Conservation (phyloP, 1,140 invertebrate genomes). For the Psilanteris sp. region DNA sequence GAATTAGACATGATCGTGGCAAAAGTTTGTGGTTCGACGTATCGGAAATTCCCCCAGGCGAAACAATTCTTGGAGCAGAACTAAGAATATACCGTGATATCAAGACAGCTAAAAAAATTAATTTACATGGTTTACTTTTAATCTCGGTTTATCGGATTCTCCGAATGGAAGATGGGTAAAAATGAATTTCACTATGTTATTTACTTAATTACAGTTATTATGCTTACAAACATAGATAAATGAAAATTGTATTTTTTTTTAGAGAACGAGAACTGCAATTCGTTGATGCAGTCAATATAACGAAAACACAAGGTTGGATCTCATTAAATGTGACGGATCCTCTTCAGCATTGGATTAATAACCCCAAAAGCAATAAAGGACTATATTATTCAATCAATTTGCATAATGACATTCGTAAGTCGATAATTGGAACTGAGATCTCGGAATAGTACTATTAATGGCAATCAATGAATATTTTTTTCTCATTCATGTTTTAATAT, state of each 20-base stretch:
- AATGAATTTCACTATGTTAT: no score
- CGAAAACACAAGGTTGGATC: constrained; percentile 86
- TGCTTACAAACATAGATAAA: not conserved
- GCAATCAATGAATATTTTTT: no score
- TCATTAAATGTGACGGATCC: constrained; percentile 88
- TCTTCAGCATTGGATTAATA: constrained; percentile 87
- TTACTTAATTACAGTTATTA: no score
- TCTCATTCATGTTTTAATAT: no score
- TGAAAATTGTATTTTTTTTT: constrained; percentile 40
- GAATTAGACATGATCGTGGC: constrained; percentile 89
- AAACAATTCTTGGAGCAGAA: constrained; percentile 91
- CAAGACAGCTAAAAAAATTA: constrained; percentile 62
- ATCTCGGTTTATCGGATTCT: constrained; percentile 74
- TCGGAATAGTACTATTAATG: no score
- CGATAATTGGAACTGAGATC: no score
- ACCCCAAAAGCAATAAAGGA: constrained; percentile 90
- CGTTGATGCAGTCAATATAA: constrained; percentile 84
- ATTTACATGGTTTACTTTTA: constrained; percentile 67
- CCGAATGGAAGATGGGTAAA: constrained; percentile 73
- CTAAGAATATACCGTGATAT: constrained; percentile 88
- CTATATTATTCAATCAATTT: constrained; percentile 82
- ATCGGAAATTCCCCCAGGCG: constrained; percentile 88
- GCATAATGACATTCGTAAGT: constrained; percentile 48
- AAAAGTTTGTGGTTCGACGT: constrained; percentile 96
- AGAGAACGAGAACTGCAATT: constrained; percentile 84